Conservation (phyloP, 2,888 invertebrate genomes). For the Parthenolecanium corni region DNA sequence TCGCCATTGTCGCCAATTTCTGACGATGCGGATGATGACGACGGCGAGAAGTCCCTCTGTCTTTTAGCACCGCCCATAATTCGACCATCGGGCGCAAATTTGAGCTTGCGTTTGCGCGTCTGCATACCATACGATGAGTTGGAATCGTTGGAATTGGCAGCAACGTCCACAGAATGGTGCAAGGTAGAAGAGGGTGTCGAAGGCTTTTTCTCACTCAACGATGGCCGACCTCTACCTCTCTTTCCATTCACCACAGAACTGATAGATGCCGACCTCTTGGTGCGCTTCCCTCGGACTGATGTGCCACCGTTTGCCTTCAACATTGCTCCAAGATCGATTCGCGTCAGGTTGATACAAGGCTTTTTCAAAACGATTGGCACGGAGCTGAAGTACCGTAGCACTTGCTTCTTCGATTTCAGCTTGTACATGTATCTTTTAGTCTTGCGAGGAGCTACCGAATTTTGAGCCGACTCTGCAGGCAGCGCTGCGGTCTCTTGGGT, state of each 20-base stretch:
- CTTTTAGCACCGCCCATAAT: constrained; percentile 1
- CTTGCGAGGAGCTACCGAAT: not conserved
- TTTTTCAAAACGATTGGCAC: constrained; percentile 11
- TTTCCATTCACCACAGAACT: not conserved
- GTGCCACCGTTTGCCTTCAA: constrained; percentile 9
- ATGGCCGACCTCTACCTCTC: constrained; percentile 5
- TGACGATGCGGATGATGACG: not conserved
- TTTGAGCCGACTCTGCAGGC: not conserved
- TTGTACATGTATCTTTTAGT: constrained; percentile 16
- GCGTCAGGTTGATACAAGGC: not conserved
- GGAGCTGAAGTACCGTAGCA: constrained; percentile 10
- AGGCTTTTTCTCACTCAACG: not conserved
- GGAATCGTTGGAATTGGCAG: too few species aligned
- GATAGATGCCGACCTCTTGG: constrained; percentile 1
- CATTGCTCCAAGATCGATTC: not conserved
- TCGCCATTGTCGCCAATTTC: not conserved
- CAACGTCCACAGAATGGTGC: too few species aligned
- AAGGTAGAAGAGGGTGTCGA: not conserved
- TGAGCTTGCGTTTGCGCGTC: constrained; percentile 24
- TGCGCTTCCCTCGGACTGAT: constrained; percentile 9
- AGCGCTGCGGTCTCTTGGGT: too few species aligned
- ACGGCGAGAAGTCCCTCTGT: not conserved
- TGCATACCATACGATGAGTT: constrained; percentile 15
- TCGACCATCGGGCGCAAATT: constrained; percentile 25
- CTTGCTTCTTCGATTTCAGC: constrained; percentile 20